phyloP scores from a whole-genome alignment of 2,113 vertebrate genomes.

The Pachycephala philippinensis region DNA sequence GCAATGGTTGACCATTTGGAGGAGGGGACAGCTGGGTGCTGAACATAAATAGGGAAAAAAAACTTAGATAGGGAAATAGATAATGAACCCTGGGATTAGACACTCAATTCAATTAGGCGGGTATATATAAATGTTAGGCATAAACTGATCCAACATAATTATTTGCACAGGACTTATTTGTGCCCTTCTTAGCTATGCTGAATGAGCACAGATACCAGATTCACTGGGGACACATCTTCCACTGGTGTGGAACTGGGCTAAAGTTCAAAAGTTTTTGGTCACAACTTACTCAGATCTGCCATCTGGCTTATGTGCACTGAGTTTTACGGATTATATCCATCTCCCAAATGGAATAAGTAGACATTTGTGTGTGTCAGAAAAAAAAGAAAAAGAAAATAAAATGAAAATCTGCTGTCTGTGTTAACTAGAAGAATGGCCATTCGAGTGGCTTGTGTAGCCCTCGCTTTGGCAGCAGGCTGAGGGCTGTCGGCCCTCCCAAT shows the following conservation, averaged over 20 bases:
- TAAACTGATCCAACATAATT: slow-evolving; percentile 71
- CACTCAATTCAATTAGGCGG: slow-evolving; percentile 77
- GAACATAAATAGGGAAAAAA: slow-evolving; percentile 69
- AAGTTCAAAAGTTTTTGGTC: slow-evolving; percentile 75
- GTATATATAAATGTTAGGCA: slow-evolving; percentile 71
- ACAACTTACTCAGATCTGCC: slow-evolving; percentile 69
- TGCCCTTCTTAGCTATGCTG: slow-evolving; percentile 69
- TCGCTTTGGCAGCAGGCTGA: not conserved
- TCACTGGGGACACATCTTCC: slow-evolving; percentile 62
- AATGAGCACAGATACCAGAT: slow-evolving; percentile 61
- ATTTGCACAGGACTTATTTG: slow-evolving; percentile 77
- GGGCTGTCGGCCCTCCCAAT: not conserved
- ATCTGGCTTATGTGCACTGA: slow-evolving; percentile 64
- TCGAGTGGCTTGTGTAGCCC: not conserved
- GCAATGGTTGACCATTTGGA: slow-evolving; percentile 71
- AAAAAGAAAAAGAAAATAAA: not conserved
- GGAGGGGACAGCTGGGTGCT: slow-evolving; percentile 77
- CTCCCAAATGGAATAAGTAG: slow-evolving; percentile 56
- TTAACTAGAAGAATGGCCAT: slow-evolving; percentile 6
- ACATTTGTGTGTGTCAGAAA: slow-evolving; percentile 30
- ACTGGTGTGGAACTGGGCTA: slow-evolving; percentile 68
- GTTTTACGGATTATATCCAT: slow-evolving; percentile 43
- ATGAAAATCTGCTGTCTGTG: slow-evolving; percentile 9
- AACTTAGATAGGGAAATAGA: slow-evolving; percentile 70
- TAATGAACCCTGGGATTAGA: slow-evolving; percentile 79